These are phyloP conservation scores for Athetis lepigone DNA, from an alignment of 2,888 invertebrate species.

Conservation along the genomic window DNA sequence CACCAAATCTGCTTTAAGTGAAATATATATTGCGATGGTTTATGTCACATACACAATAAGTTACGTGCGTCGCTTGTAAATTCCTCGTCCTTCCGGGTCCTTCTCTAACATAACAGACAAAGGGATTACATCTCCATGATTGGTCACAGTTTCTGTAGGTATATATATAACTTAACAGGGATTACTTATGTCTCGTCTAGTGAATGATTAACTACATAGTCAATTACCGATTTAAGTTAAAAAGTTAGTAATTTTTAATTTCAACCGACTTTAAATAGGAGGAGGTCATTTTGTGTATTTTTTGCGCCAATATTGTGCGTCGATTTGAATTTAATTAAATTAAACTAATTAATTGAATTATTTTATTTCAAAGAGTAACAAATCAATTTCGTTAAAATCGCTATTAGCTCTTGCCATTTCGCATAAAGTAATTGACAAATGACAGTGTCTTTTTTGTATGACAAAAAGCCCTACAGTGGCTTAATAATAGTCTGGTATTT, in stretches of 20 bases:
- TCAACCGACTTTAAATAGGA: too few species aligned
- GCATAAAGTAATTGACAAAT: too few species aligned
- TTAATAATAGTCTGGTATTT: too few species aligned
- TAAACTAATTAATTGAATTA: too few species aligned
- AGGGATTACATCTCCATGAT: slow-evolving; percentile 20
- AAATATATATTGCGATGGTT: slow-evolving; percentile 28
- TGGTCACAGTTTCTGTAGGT: not conserved
- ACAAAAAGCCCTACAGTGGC: too few species aligned
- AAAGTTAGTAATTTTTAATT: not conserved
- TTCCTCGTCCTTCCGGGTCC: slow-evolving; percentile 13
- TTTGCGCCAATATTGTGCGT: too few species aligned
- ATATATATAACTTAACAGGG: not conserved
- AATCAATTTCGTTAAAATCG: too few species aligned
- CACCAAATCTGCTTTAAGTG: slow-evolving; percentile 1
- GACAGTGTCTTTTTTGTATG: too few species aligned
- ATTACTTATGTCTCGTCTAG: not conserved
- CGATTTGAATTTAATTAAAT: too few species aligned
- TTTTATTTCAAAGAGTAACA: too few species aligned
- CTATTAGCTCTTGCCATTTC: too few species aligned
- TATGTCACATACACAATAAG: slow-evolving; percentile 36
- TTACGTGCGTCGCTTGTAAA: slow-evolving; percentile 38
- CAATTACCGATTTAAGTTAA: not conserved
- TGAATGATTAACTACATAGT: not conserved
- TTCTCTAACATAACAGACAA: slow-evolving; percentile 4
- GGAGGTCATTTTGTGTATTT: too few species aligned